phyloP scores from a whole-genome alignment of 2,797 vertebrate genomes.

The Gadopsis bispinosus region DNA sequence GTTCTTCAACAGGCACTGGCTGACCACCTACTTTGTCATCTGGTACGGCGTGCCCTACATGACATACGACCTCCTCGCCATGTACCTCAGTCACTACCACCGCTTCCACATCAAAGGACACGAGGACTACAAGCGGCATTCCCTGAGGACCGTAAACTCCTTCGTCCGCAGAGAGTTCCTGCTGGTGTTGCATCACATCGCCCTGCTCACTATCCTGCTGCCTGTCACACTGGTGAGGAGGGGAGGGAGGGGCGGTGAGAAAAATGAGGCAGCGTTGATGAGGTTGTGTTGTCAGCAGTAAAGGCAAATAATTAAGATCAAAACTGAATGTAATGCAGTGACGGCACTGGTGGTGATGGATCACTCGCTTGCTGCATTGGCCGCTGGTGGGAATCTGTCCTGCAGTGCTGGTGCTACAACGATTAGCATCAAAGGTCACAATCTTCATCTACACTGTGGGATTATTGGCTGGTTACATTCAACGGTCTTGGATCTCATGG shows the following conservation, averaged over 20 bases:
- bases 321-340: slow-evolving; percentile 7
- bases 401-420: background rate
- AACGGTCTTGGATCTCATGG: background rate
- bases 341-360: background rate
- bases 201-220: slow-evolving; percentile 91
- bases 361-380: slow-evolving; percentile 13
- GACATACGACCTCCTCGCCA: slow-evolving; percentile 94
- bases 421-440: slow-evolving; percentile 11
- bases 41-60: slow-evolving; percentile 96
- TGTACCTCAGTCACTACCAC: slow-evolving; percentile 97
- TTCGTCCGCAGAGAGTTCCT: slow-evolving; percentile 92
- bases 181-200: slow-evolving; percentile 94
- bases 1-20: slow-evolving; percentile 90
- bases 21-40: slow-evolving; percentile 91
- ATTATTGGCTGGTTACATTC: slow-evolving; percentile 9
- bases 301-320: slow-evolving; percentile 22
- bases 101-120: slow-evolving; percentile 87
- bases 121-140: slow-evolving; percentile 85
- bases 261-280: background rate
- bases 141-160: slow-evolving; percentile 84
- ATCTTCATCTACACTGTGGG: background rate
- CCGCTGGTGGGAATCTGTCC: slow-evolving; percentile 1
- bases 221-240: slow-evolving; percentile 92
- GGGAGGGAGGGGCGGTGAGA: slow-evolving; percentile 56
- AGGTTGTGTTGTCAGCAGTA: slow-evolving; percentile 23